Conservation (phyloP, 2,113 vertebrate genomes). For the Sciurus niger region DNA sequence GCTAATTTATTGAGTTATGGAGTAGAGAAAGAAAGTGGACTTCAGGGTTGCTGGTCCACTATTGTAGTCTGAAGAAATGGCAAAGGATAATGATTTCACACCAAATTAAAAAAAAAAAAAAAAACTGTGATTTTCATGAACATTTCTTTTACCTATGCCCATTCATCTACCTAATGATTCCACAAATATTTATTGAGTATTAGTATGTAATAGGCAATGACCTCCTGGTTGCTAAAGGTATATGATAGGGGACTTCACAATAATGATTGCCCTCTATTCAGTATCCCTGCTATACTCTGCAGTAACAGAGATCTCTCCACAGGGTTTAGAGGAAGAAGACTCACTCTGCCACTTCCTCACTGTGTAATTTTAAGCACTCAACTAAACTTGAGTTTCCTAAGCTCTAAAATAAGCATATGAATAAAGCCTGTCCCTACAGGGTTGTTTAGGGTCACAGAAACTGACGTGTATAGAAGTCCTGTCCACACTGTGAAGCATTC, state of each 20-base stretch:
- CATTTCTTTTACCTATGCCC: background rate
- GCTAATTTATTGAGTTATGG: background rate
- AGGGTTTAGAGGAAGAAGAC: background rate
- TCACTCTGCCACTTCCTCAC: background rate
- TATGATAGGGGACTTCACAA: background rate
- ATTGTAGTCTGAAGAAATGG: constrained; percentile 6
- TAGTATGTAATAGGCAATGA: background rate
- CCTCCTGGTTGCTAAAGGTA: background rate
- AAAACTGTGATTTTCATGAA: background rate
- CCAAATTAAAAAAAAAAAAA: too few relatives aligned
- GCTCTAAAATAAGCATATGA: background rate
- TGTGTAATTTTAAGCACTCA: background rate
- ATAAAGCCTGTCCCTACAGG: background rate
- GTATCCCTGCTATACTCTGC: background rate
- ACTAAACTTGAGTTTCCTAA: background rate
- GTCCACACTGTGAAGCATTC: background rate
- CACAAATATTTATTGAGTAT: background rate
- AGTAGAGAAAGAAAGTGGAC: background rate
- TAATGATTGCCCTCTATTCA: background rate
- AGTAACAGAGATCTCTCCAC: background rate
- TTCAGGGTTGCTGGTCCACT: background rate
- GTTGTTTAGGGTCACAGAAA: background rate
- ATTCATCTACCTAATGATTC: background rate
- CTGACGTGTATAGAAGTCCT: background rate
- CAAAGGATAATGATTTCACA: background rate